Evolutionary conservation across 2,797 vertebrate genomes (phyloP).

Genomic region (Stomatorhinus walkeri): DNA sequence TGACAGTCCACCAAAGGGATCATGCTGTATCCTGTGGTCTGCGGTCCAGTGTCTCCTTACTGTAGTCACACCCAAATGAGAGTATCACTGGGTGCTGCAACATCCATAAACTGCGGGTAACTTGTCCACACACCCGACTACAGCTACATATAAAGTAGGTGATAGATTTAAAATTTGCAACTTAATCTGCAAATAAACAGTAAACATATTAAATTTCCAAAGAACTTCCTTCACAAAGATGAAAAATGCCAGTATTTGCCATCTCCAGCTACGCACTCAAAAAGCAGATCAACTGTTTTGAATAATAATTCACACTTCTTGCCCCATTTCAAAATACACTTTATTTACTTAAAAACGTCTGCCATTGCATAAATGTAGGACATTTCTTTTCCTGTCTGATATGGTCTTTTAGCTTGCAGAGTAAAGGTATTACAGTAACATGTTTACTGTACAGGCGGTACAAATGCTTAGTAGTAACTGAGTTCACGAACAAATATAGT

Average conservation of each 20-base stretch:
- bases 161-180: background rate
- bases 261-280: too few species aligned
- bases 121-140: background rate
- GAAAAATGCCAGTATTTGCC: background rate
- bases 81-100: background rate
- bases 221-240: background rate
- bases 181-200: background rate
- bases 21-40: background rate
- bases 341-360: background rate
- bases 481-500: background rate
- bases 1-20: background rate
- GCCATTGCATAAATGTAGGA: background rate
- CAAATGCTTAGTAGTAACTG: background rate
- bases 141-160: background rate
- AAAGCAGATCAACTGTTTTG: too few species aligned
- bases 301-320: background rate
- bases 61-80: background rate
- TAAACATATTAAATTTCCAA: background rate
- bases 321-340: background rate
- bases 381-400: background rate
- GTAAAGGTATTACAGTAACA: background rate
- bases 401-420: background rate
- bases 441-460: background rate
- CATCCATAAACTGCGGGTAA: background rate
- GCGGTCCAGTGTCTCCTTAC: background rate